Evolutionary conservation across 2,113 vertebrate species (phyloP), one percentile per base, ranked within the genome.

Genomic region (Hepsetus odoe): DNA sequence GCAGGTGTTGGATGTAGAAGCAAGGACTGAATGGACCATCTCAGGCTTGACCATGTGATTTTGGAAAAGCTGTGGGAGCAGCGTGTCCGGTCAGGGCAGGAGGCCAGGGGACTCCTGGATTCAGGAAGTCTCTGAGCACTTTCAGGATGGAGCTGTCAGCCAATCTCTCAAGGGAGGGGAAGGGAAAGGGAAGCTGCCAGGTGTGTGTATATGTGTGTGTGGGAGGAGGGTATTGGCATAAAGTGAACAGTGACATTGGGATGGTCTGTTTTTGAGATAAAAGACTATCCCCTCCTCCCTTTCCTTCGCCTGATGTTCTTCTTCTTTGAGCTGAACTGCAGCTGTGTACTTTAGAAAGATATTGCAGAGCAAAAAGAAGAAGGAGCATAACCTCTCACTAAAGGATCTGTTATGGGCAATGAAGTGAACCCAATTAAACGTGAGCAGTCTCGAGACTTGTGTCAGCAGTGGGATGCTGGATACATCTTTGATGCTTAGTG

Each of bases 61-160:
- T 13, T 33, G 62, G 40, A 26, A 71, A 59, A 55, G 56, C 71
- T 74, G 76, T 82, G 62, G 69, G 74, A 73, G 62, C 61, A 1
- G 46, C 8, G 6, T 77, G 76, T 92, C 90, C 88, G 84, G 84
- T 74, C 26, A 58, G 83, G 89, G 86, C 85, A 81, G 86, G 80
- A 84, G 88, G 86, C 87, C 88, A 88, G 82, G 22, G 32, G 82
- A 75, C 84, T 86, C 58, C 65, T 78, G 85, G 78, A 89, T 83
- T 71, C 88, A 90, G 91, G 91, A 92, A 91, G 81, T 79, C 83
- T 81, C 84, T 82, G 83, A 86, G 83, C 81, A 87, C 84, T 79
- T 84, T 83, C 86, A 92, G 91, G 90, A 92, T 91, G 91, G 86
- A 84, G 85, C 88, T 91, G 88, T 91, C 91, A 90, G 89, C 89